phyloP scores from a whole-genome alignment of 2,113 vertebrate species.

The Platanista minor region DNA sequence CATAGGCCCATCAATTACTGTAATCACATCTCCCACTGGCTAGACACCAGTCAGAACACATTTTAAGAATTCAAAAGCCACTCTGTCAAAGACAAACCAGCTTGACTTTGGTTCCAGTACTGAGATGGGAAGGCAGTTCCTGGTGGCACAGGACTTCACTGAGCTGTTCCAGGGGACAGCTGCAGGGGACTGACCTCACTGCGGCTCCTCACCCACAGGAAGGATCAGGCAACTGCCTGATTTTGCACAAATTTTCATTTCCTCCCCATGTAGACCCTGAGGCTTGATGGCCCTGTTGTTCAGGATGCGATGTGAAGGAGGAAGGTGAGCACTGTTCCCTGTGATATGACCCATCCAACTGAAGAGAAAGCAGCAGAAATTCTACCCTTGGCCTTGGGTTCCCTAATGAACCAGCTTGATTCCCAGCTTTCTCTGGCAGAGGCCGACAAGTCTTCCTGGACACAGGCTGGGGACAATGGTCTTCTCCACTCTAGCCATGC shows the following conservation, averaged over 20 bases:
- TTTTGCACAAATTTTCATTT: conserved; percentile 29
- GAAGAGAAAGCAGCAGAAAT: neutral
- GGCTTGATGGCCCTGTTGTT: neutral
- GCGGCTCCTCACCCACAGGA: neutral
- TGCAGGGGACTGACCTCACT: neutral
- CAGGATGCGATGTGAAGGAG: neutral
- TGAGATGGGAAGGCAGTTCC: neutral
- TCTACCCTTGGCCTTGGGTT: neutral
- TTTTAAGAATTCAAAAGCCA: conserved; percentile 46
- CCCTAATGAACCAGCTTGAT: neutral
- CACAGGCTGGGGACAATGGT: neutral
- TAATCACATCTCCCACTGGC: conserved; percentile 31
- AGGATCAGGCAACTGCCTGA: neutral
- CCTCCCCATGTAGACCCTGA: neutral
- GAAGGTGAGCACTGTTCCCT: neutral
- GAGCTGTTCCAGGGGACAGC: neutral
- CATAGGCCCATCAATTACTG: neutral
- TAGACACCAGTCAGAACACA: conserved; percentile 6
- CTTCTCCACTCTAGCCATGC: neutral
- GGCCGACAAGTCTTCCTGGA: neutral
- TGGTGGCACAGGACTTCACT: neutral
- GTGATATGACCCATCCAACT: neutral
- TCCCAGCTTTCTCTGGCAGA: neutral
- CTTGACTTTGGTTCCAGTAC: neutral
- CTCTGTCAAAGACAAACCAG: neutral